phyloP scores from a whole-genome alignment of 2,113 vertebrate species.

The Ptilonorhynchus violaceus region DNA sequence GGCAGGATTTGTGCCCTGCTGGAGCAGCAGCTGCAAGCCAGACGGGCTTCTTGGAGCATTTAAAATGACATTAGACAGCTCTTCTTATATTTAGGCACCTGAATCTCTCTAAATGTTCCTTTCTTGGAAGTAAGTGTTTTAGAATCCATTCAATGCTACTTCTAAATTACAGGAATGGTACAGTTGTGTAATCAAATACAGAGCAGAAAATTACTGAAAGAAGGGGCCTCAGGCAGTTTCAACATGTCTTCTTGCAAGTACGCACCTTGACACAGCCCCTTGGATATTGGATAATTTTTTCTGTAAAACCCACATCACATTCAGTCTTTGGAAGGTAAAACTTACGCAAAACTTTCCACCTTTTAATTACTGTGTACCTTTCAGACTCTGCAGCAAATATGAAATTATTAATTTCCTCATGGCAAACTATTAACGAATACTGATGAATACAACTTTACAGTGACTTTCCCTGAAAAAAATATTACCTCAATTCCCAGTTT shows the following conservation, averaged over 20 bases:
- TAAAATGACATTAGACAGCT: slow-evolving; percentile 53
- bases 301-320: not conserved
- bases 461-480: not conserved
- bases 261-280: not conserved
- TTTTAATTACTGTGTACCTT: slow-evolving; percentile 30
- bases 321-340: not conserved
- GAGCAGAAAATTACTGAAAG: slow-evolving; percentile 30
- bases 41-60: slow-evolving; percentile 50
- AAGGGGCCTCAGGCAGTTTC: not conserved
- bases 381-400: not conserved
- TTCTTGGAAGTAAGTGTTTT: slow-evolving; percentile 45
- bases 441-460: not conserved
- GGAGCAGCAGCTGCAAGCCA: slow-evolving; percentile 66
- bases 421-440: slow-evolving; percentile 21
- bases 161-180: slow-evolving; percentile 22
- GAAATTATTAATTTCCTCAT: slow-evolving; percentile 41
- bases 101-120: slow-evolving; percentile 34
- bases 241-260: not conserved
- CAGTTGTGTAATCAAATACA: slow-evolving; percentile 23
- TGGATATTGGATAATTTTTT: not conserved
- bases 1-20: slow-evolving; percentile 60
- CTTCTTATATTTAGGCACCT: slow-evolving; percentile 51
- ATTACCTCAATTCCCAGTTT: not conserved
- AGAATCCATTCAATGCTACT: not conserved
- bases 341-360: not conserved